Conservation (phyloP, 2,888 invertebrate species). For the Exocentrus adspersus region DNA sequence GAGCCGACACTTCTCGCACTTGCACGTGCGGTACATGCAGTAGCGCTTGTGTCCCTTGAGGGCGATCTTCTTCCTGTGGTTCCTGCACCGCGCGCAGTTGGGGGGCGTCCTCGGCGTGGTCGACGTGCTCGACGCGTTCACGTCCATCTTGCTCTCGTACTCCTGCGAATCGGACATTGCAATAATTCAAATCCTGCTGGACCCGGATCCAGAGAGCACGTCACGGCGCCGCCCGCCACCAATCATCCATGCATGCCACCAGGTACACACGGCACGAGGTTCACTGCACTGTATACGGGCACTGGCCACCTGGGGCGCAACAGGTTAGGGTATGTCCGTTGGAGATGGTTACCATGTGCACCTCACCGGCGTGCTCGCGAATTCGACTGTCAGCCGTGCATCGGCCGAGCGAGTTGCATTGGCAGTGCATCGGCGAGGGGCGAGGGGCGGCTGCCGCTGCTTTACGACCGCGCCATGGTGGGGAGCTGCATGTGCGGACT, state of each 20-base stretch:
- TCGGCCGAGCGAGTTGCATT: slow-evolving; percentile 62
- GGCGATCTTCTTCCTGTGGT: slow-evolving; percentile 88
- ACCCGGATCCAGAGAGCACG: no score
- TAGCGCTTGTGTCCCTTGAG: slow-evolving; percentile 93
- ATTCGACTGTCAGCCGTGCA: slow-evolving; percentile 62
- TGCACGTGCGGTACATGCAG: slow-evolving; percentile 86
- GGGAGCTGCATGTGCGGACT: slow-evolving; percentile 63
- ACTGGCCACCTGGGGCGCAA: slow-evolving; percentile 13
- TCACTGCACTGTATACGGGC: slow-evolving; percentile 21
- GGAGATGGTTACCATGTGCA: slow-evolving; percentile 7
- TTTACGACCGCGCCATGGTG: slow-evolving; percentile 57
- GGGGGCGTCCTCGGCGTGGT: slow-evolving; percentile 82
- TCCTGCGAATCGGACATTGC: slow-evolving; percentile 66
- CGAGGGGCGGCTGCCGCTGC: slow-evolving; percentile 58
- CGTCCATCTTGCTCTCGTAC: slow-evolving; percentile 66
- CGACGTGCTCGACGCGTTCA: slow-evolving; percentile 68
- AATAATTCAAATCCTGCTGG: no score
- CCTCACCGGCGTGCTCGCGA: slow-evolving; percentile 47
- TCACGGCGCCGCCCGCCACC: background rate
- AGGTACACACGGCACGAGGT: background rate
- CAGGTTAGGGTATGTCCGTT: slow-evolving; percentile 23
- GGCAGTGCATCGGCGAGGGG: slow-evolving; percentile 56
- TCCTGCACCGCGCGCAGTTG: slow-evolving; percentile 92
- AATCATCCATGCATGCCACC: slow-evolving; percentile 20
- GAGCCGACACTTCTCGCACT: slow-evolving; percentile 86